Base-by-base conservation (phyloP, 2,113 vertebrate genomes). In the Zosterops pallidus region DNA sequence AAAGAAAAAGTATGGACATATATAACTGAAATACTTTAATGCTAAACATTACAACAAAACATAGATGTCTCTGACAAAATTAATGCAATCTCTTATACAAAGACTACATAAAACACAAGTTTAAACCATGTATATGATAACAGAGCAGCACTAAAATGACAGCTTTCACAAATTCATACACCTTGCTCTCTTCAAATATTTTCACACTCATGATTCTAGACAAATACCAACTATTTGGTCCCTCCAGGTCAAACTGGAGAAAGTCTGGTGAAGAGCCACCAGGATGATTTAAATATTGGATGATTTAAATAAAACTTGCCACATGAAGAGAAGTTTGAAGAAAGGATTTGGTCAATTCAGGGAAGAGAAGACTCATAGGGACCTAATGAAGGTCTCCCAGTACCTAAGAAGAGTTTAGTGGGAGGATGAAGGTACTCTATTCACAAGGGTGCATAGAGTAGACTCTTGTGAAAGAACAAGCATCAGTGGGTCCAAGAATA, bases 391-490 rank as follows among this genome's bases (percentile, higher is more conserved):
- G 26, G 49, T 33, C 35, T 80, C 29, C 42, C 14, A 22, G 2
- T 42, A n/a, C 15, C 31, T 35, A 37, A 60, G 25, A 65, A 28
- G 14, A 9, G 11, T 41, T 59, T 55, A 42, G 8, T 52, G 9
- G 21, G 59, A 65, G n/a, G 19, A 67, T 16, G 24, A 53, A 39
- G 20, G 26, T 21, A 12, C 9, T 60, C 35, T 68, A 49, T 72
- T 65, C 31, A 80, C 14, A 53, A 28, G 7, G 20, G 18, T 46
- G 23, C 2, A 0, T 1, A 2, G 37, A 37, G 37, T 37, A 37
- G 37, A 37, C 37, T 37, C 37, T 37, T 37, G n/a, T 53, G 59
- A 77, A 24, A 89, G 25, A 59, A 62, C 17, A 70, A 26, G 28
- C 89, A 9, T n/a, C n/a, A 69, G 11, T 1, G 5, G 25, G 28